Evolutionary conservation across 2,888 invertebrate species (phyloP).

Genomic region (Beris morrisii): DNA sequence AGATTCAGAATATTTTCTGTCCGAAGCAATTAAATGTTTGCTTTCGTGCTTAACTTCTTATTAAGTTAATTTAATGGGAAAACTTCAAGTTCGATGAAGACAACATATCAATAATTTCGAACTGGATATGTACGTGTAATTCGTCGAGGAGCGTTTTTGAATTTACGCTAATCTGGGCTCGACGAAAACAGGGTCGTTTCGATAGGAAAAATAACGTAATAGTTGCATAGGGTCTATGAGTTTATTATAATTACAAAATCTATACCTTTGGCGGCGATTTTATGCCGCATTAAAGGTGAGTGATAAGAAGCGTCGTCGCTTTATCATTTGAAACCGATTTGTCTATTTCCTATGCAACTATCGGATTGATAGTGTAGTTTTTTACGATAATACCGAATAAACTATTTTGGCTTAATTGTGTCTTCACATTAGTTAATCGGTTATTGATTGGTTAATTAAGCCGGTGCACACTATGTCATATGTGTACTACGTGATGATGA

Average conservation of each 20-base stretch:
- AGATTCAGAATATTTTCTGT: slow-evolving; percentile 17
- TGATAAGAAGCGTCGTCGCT: slow-evolving; percentile 21
- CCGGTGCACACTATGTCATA: neutral
- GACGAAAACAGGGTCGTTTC: slow-evolving; percentile 22
- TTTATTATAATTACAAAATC: neutral
- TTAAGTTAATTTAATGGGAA: slow-evolving; percentile 31
- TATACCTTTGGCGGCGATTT: slow-evolving; percentile 20
- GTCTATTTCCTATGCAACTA: slow-evolving; percentile 4
- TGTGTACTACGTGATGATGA: too few relatives aligned
- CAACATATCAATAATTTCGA: slow-evolving; percentile 20
- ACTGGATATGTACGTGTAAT: neutral
- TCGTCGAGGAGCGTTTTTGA: slow-evolving; percentile 12
- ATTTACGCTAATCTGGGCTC: slow-evolving; percentile 26
- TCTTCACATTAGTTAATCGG: slow-evolving; percentile 18
- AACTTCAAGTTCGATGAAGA: slow-evolving; percentile 3
- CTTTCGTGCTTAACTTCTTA: slow-evolving; percentile 25
- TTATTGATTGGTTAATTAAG: slow-evolving; percentile 27
- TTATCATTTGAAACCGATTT: slow-evolving; percentile 3
- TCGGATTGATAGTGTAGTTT: slow-evolving; percentile 8
- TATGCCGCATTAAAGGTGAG: slow-evolving; percentile 6
- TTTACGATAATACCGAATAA: too few relatives aligned
- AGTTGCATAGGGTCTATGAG: slow-evolving; percentile 1
- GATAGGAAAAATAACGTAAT: slow-evolving; percentile 10
- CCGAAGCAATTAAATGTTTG: slow-evolving; percentile 22
- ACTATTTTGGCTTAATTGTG: slow-evolving; percentile 2